These are phyloP conservation scores for Phallusia fumigata DNA, from an alignment of 23 tunicate species.

Conservation along the genomic window DNA sequence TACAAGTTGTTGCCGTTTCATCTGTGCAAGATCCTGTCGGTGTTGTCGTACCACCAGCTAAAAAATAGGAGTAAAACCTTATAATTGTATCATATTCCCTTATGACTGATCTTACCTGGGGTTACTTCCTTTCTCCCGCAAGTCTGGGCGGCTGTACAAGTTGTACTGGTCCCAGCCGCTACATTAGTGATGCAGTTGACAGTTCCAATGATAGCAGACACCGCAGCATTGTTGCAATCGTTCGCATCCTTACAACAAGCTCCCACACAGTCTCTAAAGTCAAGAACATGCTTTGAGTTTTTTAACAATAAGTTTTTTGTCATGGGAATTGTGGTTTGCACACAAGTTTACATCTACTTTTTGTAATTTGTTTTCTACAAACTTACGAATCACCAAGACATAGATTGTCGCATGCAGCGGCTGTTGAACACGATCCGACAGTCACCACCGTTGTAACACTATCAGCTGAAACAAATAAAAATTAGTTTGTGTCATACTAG, in stretches of 20 bases:
- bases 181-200: background rate
- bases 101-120: background rate
- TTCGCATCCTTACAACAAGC: background rate
- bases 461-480: background rate
- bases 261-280: background rate
- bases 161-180: background rate
- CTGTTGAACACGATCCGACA: background rate
- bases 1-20: no score
- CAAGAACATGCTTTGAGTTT: background rate
- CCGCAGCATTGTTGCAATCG: background rate
- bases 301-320: no score
- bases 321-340: no score
- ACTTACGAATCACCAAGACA: background rate
- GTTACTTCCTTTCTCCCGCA: background rate
- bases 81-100: no score
- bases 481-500: no score
- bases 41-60: no score
- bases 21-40: no score
- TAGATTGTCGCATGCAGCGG: constrained; percentile 2
- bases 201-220: background rate
- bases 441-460: background rate
- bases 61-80: no score
- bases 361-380: background rate
- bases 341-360: no score
- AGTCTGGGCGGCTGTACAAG: background rate